Evolutionary conservation across 2,797 vertebrate species (phyloP).

Genomic region (Cygnus olor): DNA sequence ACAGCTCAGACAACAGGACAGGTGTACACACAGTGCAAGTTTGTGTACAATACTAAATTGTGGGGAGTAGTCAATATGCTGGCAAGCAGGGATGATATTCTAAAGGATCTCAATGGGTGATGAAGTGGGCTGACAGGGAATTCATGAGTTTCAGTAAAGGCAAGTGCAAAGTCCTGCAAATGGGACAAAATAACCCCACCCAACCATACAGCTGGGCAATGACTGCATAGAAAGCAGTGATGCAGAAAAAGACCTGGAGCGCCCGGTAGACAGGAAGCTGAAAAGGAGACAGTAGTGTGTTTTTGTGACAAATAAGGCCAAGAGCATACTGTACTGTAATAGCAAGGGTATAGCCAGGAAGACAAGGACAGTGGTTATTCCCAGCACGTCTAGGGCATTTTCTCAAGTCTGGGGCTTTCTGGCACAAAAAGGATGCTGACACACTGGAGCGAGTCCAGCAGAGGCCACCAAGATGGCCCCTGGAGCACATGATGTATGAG

Average conservation of each 20-base stretch:
- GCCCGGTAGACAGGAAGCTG: neutral
- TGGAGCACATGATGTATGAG: neutral
- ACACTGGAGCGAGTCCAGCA: neutral
- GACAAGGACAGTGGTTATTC: neutral
- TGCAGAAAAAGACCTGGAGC: neutral
- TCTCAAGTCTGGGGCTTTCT: neutral
- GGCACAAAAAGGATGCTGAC: neutral
- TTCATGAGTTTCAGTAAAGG: neutral
- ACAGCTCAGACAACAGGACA: fast-evolving
- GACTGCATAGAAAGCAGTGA: neutral
- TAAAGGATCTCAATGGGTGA: neutral
- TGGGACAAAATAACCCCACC: neutral
- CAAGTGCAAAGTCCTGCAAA: neutral
- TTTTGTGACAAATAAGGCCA: neutral
- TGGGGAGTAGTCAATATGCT: neutral
- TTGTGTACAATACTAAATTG: neutral
- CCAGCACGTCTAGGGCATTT: neutral
- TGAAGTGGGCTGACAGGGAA: neutral
- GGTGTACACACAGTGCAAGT: neutral
- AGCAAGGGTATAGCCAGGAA: neutral
- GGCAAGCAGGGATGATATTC: neutral
- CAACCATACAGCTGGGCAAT: fast-evolving
- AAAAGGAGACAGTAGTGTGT: neutral
- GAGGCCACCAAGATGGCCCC: neutral
- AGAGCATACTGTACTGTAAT: fast-evolving